These are phyloP conservation scores for Mionectes olivaceus DNA, from an alignment of 2,797 vertebrate species.

Conservation along the genomic window DNA sequence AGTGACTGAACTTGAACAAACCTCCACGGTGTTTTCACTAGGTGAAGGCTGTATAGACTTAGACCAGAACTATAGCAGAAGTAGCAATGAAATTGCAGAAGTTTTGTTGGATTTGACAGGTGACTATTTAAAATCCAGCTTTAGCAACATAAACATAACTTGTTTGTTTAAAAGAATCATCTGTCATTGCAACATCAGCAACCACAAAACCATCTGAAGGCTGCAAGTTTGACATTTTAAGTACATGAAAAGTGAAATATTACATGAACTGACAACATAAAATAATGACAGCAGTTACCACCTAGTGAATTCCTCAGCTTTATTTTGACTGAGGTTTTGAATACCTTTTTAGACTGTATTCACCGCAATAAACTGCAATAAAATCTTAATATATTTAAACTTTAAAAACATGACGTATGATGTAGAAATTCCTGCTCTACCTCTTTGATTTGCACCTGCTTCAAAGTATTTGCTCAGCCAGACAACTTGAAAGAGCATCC, in stretches of 20 bases:
- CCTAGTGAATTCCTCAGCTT: not conserved
- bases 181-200: conserved; percentile 14
- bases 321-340: not conserved
- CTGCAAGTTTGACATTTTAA: not conserved
- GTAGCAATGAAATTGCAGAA: not conserved
- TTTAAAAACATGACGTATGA: not conserved
- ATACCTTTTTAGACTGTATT: not conserved
- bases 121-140: not conserved
- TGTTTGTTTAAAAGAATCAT: not conserved
- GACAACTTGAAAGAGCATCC: not conserved
- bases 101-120: not conserved
- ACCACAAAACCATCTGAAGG: not conserved
- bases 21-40: not conserved
- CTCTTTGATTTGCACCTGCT: conserved; percentile 11
- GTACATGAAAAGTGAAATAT: not conserved
- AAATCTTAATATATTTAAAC: not conserved
- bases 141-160: not conserved
- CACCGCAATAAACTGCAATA: not conserved
- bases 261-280: not conserved
- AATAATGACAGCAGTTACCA: not conserved
- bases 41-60: not conserved
- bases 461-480: not conserved
- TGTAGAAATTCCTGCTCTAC: not conserved
- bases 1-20: not conserved
- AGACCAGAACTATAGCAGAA: not conserved